phyloP scores from a whole-genome alignment of 2,797 vertebrate genomes.

The Clarias pachynema region DNA sequence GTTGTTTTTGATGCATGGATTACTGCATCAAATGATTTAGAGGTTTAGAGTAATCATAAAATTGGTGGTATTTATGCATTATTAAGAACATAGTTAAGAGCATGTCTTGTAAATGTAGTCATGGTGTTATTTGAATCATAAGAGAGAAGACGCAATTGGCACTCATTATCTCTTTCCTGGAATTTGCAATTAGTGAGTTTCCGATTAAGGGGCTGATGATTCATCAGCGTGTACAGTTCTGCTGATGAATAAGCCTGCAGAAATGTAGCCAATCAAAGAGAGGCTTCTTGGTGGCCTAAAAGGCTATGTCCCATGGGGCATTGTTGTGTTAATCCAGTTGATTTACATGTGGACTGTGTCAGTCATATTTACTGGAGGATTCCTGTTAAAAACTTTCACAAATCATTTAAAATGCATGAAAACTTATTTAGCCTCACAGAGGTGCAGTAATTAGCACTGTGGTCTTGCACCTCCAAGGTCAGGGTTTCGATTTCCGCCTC shows the following conservation, averaged over 20 bases:
- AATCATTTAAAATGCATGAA: conserved; percentile 50
- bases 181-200: conserved; percentile 49
- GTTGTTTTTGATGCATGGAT: not conserved
- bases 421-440: not conserved
- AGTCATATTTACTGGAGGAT: conserved; percentile 43
- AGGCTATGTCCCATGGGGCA: not conserved
- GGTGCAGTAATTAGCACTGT: too few relatives aligned
- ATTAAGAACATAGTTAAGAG: not conserved
- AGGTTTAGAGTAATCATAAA: not conserved
- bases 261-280: conserved; percentile 56
- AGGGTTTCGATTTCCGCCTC: too few relatives aligned
- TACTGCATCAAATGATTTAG: not conserved
- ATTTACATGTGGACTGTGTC: conserved; percentile 38
- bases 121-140: conserved; percentile 16
- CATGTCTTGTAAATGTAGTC: conserved; percentile 6
- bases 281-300: conserved; percentile 46
- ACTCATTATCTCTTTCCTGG: conserved; percentile 39
- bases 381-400: conserved; percentile 48
- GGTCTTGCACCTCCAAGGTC: too few relatives aligned
- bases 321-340: conserved; percentile 59
- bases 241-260: conserved; percentile 56
- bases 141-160: conserved; percentile 16
- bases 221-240: conserved; percentile 36
- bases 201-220: conserved; percentile 39
- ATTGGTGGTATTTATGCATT: not conserved